These are phyloP conservation scores for Lepidurus packardi DNA, from an alignment of 1,140 invertebrate genomes.

Conservation along the genomic window DNA sequence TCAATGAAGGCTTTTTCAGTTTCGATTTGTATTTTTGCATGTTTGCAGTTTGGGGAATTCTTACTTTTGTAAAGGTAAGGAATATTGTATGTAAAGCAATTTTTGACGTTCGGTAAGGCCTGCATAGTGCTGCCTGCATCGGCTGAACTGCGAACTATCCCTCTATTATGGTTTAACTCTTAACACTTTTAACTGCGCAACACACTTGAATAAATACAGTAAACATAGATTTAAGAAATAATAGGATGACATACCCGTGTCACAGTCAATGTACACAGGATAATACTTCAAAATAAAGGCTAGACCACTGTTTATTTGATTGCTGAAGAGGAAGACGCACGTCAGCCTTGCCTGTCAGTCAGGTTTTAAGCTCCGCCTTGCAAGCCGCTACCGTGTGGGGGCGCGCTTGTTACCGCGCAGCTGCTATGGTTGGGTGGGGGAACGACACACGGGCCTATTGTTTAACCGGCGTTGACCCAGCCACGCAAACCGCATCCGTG, in stretches of 20 bases:
- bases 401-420: background rate
- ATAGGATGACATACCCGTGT: background rate
- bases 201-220: background rate
- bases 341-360: background rate
- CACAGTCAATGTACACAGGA: background rate
- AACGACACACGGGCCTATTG: background rate
- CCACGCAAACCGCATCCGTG: conserved; percentile 13
- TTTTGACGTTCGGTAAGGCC: background rate
- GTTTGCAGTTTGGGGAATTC: too few species aligned
- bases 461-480: background rate
- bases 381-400: background rate
- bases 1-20: too few species aligned
- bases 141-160: background rate
- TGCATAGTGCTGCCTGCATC: background rate
- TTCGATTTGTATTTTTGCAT: too few species aligned
- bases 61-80: background rate
- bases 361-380: background rate
- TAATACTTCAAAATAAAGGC: background rate
- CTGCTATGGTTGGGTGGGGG: background rate
- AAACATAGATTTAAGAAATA: background rate
- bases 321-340: background rate
- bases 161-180: background rate
- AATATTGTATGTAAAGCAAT: background rate
- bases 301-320: background rate
- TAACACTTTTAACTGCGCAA: background rate